Percentiles rank a stretch among this genome's conserved stretches.
Conservation (phyloP, 2,888 invertebrate species). For the Deroplatys truncata region DNA sequence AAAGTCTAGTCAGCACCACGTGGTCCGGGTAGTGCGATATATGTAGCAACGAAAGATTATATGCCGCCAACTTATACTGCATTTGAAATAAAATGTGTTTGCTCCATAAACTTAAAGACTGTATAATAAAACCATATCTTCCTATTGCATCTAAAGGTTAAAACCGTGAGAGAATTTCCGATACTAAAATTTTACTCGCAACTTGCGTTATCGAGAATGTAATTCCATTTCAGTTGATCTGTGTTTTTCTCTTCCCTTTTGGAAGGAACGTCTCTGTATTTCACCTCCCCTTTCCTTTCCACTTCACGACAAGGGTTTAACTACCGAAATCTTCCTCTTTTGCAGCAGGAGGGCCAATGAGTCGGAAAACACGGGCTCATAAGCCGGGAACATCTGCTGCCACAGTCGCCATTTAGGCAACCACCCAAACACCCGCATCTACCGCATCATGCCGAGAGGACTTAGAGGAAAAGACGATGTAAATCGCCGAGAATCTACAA, state of each 20-base stretch:
- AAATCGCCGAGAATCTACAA: neutral
- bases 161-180: neutral
- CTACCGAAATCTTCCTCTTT: neutral
- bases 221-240: neutral
- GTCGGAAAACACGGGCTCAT: constrained; percentile 28
- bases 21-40: no score
- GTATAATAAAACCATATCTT: no score
- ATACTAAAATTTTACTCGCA: neutral
- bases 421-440: constrained; percentile 16
- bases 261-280: neutral
- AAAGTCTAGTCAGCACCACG: no score
- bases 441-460: neutral
- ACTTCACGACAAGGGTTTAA: neutral
- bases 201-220: neutral
- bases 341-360: constrained; percentile 19
- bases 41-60: no score
- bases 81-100: no score
- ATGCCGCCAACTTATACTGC: no score
- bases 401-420: constrained; percentile 5
- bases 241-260: neutral
- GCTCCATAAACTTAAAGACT: no score
- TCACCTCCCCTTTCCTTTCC: neutral
- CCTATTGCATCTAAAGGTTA: no score
- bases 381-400: constrained; percentile 21
- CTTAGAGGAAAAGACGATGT: neutral